A percentile compares a stretch with the other conserved stretches of the same genome.
Evolutionary conservation across 2,113 vertebrate species (phyloP).

Genomic region (Psilopsiagon aymara): DNA sequence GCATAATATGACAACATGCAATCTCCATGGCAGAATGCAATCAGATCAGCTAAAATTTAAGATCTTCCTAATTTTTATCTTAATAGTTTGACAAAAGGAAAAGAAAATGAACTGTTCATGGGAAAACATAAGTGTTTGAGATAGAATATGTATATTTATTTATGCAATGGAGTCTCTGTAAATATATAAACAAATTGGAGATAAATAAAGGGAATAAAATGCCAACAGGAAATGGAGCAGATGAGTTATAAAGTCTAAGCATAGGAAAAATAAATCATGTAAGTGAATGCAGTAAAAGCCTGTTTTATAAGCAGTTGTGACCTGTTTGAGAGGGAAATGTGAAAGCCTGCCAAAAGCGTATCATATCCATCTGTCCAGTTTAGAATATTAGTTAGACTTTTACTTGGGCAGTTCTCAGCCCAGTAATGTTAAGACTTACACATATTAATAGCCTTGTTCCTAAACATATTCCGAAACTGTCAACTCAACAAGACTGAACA

Average conservation of each 20-base stretch:
- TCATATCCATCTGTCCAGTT: constrained; percentile 38
- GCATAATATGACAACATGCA: neutral
- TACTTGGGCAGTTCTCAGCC: constrained; percentile 1
- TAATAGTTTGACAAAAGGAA: neutral
- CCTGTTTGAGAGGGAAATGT: neutral
- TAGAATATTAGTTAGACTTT: neutral
- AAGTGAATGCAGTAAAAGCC: neutral
- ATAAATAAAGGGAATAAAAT: constrained; percentile 6
- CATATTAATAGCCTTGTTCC: neutral
- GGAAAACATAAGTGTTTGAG: neutral
- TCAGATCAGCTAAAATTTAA: neutral
- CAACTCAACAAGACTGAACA: neutral
- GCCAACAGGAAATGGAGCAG: neutral
- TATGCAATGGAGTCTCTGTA: neutral
- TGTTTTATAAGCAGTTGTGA: constrained; percentile 50
- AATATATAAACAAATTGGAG: neutral
- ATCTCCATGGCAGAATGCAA: neutral
- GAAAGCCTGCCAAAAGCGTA: constrained; percentile 33
- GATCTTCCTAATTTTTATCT: neutral
- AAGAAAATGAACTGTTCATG: neutral
- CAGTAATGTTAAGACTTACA: neutral
- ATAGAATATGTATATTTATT: constrained; percentile 13
- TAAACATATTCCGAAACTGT: neutral
- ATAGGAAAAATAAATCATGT: constrained; percentile 16
- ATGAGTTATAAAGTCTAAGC: constrained; percentile 1